Conservation (phyloP, 2,113 vertebrate species). For the Lophotis ruficrista region DNA sequence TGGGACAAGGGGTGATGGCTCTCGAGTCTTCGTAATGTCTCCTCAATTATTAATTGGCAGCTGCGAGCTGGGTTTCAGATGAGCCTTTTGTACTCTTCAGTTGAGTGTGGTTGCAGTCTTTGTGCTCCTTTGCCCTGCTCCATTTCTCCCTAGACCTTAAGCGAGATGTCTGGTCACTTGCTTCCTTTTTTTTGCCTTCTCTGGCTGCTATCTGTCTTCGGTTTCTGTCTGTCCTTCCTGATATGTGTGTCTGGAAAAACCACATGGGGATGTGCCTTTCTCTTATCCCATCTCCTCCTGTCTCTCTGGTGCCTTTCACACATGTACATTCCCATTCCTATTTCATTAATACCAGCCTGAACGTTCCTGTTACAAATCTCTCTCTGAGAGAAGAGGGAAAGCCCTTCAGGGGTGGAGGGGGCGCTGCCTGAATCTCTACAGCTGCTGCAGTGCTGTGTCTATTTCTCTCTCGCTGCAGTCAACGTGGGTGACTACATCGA, state of each 20-base stretch:
- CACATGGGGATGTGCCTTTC: not conserved
- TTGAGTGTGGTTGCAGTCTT: not conserved
- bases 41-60: not conserved
- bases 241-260: not conserved
- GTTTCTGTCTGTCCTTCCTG: not conserved
- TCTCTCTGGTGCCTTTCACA: not conserved
- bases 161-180: not conserved
- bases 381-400: not conserved
- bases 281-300: not conserved
- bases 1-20: not conserved
- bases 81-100: not conserved
- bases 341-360: not conserved
- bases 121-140: not conserved
- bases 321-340: not conserved
- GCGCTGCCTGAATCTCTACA: not conserved
- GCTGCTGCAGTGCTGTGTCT: not conserved
- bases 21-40: not conserved
- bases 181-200: not conserved
- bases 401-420: too few relatives aligned
- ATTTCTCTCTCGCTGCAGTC: conserved; percentile 70
- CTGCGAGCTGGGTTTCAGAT: not conserved
- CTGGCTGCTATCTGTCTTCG: not conserved
- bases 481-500: conserved; percentile 88
- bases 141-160: not conserved
- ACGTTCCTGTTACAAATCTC: not conserved